Conservation (phyloP, 2,888 invertebrate genomes). For the Axea sp. region DNA sequence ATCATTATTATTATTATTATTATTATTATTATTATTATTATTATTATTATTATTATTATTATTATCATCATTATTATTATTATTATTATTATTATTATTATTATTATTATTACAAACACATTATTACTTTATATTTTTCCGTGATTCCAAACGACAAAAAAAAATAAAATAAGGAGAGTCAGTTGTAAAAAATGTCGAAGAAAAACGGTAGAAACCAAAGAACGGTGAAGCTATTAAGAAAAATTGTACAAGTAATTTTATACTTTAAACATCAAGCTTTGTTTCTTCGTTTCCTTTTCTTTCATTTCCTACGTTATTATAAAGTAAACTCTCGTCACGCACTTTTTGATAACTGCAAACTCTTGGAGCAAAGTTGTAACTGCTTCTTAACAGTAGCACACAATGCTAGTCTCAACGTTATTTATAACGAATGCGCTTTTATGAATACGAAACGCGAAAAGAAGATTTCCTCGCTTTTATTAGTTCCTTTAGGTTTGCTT, state of each 20-base stretch:
- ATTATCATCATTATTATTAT: too few relatives aligned
- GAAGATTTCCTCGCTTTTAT: conserved; percentile 24
- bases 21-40: too few relatives aligned
- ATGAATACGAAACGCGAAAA: conserved; percentile 16
- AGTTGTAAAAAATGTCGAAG: not conserved
- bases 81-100: too few relatives aligned
- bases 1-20: too few relatives aligned
- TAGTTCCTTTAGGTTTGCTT: conserved; percentile 12
- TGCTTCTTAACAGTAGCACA: conserved; percentile 11
- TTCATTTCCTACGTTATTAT: conserved; percentile 37
- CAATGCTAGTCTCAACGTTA: conserved; percentile 17
- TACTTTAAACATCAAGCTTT: conserved; percentile 48
- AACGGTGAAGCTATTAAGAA: conserved; percentile 29
- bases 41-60: too few relatives aligned
- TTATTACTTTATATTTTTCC: too few relatives aligned
- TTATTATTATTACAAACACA: too few relatives aligned
- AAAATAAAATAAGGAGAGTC: not conserved
- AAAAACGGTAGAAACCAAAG: conserved; percentile 19
- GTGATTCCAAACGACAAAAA: too few relatives aligned
- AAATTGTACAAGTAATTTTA: conserved; percentile 45
- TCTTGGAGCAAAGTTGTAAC: conserved; percentile 10
- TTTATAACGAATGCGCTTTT: conserved; percentile 41
- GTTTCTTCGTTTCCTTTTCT: conserved; percentile 20
- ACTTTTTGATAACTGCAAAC: conserved; percentile 23
- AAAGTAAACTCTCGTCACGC: conserved; percentile 38